Evolutionary conservation across 2,888 invertebrate species (phyloP).

Genomic region (Hololepta plana): DNA sequence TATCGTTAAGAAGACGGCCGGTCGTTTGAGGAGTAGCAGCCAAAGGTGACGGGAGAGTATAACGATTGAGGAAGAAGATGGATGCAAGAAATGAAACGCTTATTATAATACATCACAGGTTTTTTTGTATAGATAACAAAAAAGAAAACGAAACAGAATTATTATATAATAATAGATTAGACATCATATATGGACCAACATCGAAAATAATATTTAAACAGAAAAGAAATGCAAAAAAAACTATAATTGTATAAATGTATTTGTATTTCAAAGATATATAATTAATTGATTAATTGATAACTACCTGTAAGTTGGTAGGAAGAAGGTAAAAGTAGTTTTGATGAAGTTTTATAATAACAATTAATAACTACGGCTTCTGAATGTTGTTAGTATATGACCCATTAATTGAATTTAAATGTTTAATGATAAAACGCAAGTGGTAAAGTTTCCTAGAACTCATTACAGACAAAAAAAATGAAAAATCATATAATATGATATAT

Average conservation of each 20-base stretch:
- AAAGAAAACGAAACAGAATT: no score
- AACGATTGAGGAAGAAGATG: constrained; percentile 5
- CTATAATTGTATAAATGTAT: constrained; percentile 3
- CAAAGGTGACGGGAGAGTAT: constrained; percentile 23
- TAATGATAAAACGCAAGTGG: constrained; percentile 13
- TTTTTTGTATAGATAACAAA: no score
- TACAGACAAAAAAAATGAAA: constrained; percentile 7
- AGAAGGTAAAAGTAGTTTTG: neutral
- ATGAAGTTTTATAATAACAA: constrained; percentile 5
- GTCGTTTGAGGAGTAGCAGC: constrained; percentile 32
- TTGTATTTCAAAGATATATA: constrained; percentile 2
- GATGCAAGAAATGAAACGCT: no score
- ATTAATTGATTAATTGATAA: constrained; percentile 4
- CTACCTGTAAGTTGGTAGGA: neutral
- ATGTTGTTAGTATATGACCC: constrained; percentile 7
- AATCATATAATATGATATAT: constrained; percentile 16
- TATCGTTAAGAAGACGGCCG: constrained; percentile 20
- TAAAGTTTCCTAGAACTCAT: constrained; percentile 23
- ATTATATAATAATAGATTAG: no score
- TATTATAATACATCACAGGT: no score
- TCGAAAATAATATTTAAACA: constrained; percentile 14
- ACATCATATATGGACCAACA: constrained; percentile 22
- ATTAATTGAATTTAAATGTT: constrained; percentile 2
- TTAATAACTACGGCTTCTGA: constrained; percentile 3
- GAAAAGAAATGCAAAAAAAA: constrained; percentile 4